Base-by-base conservation (phyloP, 1,140 invertebrate genomes). In the Aporrectodea caliginosa region DNA sequence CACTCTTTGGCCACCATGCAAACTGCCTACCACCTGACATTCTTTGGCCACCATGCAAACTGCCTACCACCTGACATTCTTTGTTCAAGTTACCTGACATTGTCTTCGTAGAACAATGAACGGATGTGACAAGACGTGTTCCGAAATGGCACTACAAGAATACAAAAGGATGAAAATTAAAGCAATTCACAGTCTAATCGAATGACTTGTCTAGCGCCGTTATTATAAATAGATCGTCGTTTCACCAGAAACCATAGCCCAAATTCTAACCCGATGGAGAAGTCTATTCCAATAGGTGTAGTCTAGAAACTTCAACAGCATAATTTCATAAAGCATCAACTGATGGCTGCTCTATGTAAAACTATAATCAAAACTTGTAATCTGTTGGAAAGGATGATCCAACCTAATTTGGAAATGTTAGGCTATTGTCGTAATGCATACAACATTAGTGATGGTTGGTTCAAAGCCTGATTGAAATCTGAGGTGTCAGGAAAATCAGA, bases 101-200 rank as follows among this genome's bases (percentile, higher is more conserved):
- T 98, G 95, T 84, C 95, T 91, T 82, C 95, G 89, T 69, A 98
- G 85, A 0, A 98, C 95, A 84, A 96, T 91, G 87, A 96, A 98
- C 43, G 96, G 96, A 90, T 98, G 95, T 83, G 94, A 94, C 12
- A 98, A 89, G 31, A 98, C 87, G 89, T 97, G 95, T 88, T 96
- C 94, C 16, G 81, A 81, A 32, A 82, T 79, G 27, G 84, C 79
- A 80, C 84, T 85, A 78, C 72, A 83, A 81, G 80, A 71, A 34
- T 68, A 77, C n/a, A 77, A 30, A 71, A 1, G n/a, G 16, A n/a
- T 0, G 68, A 58, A 35, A 16, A 68, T 72, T 32, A 70, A 0
- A 72, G 22, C 22, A 16, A 35, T 30, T 43, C 0, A 2, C 27
- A 75, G n/a, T 14, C 22, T 2, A 69, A 27, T 35, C 34, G 29